Conservation (phyloP, 2,888 invertebrate species). For the Callosobruchus maculatus region DNA sequence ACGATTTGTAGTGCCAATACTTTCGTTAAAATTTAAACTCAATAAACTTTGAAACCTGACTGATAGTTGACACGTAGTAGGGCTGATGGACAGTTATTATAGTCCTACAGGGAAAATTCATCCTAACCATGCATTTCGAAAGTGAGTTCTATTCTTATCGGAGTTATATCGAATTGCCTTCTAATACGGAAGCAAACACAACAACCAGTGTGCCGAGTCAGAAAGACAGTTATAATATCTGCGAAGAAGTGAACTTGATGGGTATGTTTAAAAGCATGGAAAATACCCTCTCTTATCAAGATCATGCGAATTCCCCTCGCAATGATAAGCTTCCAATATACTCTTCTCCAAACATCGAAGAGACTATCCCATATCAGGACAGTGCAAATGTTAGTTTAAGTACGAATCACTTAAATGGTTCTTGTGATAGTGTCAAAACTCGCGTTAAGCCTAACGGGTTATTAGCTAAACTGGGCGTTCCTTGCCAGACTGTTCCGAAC, state of each 20-base stretch:
- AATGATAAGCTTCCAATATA: neutral
- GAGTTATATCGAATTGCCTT: neutral
- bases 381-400: neutral
- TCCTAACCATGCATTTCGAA: neutral
- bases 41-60: too few relatives aligned
- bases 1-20: too few relatives aligned
- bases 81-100: neutral
- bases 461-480: conserved; percentile 32
- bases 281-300: neutral
- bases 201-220: neutral
- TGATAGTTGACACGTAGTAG: too few relatives aligned
- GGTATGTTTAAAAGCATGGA: neutral
- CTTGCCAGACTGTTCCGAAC: conserved; percentile 39
- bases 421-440: neutral
- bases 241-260: neutral
- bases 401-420: neutral
- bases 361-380: neutral
- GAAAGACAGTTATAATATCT: neutral
- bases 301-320: neutral
- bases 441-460: conserved; percentile 27
- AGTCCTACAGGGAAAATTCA: neutral
- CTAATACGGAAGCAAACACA: neutral
- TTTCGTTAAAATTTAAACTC: too few relatives aligned
- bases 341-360: neutral
- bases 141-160: neutral